These are phyloP conservation scores for Parauchenoglanis punctatus DNA, from an alignment of 2,797 vertebrate genomes.

Conservation along the genomic window DNA sequence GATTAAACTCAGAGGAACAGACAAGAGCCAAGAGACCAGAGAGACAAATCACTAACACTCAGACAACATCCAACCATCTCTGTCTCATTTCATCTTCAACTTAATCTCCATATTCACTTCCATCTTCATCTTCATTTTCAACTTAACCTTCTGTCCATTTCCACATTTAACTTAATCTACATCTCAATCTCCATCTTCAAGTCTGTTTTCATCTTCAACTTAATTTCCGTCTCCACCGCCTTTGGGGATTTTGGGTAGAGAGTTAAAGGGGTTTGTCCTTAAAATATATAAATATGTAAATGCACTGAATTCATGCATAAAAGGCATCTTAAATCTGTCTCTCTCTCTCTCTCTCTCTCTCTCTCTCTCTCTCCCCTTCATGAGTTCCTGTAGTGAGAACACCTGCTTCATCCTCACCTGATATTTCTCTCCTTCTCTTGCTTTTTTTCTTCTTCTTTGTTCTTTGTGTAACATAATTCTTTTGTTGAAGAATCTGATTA, in stretches of 20 bases:
- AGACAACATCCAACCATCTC: slow-evolving; percentile 1
- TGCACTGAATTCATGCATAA: not conserved
- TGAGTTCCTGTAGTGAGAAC: slow-evolving; percentile 32
- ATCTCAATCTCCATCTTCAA: not conserved
- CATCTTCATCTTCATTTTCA: not conserved
- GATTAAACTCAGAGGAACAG: slow-evolving; percentile 20
- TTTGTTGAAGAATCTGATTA: not conserved
- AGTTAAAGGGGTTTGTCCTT: no score
- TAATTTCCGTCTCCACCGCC: not conserved
- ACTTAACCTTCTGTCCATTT: no score
- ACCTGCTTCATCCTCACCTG: slow-evolving; percentile 31
- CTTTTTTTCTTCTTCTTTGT: not conserved
- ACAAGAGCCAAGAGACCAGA: not conserved
- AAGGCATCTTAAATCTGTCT: not conserved
- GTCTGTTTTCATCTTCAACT: no score
- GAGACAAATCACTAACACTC: not conserved
- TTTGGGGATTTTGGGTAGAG: not conserved
- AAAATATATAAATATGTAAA: no score
- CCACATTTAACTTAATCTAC: no score
- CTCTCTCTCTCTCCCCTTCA: not conserved
- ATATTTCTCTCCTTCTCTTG: not conserved
- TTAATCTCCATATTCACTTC: not conserved
- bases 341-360: not conserved
- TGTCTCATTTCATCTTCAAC: not conserved
- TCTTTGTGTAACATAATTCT: not conserved